A percentile compares a stretch with the other conserved stretches of the same genome.
Conservation (phyloP, 2,797 vertebrate species). For the Ispidina picta region DNA sequence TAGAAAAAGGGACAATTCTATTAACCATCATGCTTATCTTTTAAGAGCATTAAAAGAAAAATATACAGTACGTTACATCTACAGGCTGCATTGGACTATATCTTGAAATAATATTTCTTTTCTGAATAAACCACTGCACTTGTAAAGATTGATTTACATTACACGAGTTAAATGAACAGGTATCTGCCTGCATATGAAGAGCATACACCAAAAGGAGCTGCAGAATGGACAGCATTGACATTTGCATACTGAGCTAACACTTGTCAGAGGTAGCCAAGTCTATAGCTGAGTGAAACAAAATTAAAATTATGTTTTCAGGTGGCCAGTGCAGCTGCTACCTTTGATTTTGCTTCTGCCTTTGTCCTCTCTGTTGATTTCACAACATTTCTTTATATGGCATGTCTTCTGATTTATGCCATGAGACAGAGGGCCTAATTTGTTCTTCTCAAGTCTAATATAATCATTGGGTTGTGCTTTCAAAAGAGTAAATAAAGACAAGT, state of each 20-base stretch:
- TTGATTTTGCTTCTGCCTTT: slow-evolving; percentile 3
- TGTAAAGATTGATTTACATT: neutral
- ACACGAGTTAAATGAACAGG: neutral
- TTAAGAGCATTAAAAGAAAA: neutral
- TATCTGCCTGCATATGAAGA: neutral
- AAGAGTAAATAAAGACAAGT: neutral
- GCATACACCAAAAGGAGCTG: neutral
- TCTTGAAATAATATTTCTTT: neutral
- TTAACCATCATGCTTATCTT: neutral
- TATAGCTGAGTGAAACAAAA: slow-evolving; percentile 4
- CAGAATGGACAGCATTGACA: neutral
- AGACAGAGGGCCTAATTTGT: neutral
- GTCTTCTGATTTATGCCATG: neutral
- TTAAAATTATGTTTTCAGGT: slow-evolving; percentile 18
- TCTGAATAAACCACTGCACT: neutral
- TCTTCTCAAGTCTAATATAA: neutral
- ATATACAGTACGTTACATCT: neutral
- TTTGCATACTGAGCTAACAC: neutral
- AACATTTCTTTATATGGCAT: neutral
- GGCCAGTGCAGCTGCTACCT: neutral
- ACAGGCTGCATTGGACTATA: neutral
- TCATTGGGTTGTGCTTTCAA: neutral
- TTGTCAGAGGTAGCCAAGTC: neutral
- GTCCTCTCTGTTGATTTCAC: neutral
- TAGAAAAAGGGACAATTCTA: neutral